Evolutionary conservation across 92 coral and sea anemone species (phyloP).

Genomic region (Porites lobata): DNA sequence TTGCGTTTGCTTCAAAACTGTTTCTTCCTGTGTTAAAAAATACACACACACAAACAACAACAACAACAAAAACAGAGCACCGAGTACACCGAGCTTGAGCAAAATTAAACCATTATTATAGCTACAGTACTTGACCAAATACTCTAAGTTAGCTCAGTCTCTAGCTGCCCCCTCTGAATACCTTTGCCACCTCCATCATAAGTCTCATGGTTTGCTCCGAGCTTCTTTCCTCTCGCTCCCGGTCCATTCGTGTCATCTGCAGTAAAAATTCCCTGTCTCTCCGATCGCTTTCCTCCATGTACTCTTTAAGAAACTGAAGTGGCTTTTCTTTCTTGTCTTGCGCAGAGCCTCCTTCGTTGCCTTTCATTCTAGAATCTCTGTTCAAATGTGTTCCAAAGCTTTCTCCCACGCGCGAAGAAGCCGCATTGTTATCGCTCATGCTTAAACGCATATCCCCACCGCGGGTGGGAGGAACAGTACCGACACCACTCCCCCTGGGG

Average conservation of each 20-base stretch:
- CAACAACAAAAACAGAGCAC: background rate
- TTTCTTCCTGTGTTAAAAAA: background rate
- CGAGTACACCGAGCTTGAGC: too few species aligned
- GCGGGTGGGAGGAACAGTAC: conserved; percentile 15
- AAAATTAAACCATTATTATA: too few species aligned
- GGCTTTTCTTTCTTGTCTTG: conserved; percentile 49
- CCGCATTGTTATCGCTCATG: conserved; percentile 7
- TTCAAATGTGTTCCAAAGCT: conserved; percentile 27
- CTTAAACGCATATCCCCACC: conserved; percentile 36
- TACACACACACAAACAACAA: background rate
- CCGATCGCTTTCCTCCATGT: conserved; percentile 65
- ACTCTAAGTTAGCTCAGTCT: background rate
- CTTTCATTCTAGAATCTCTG: conserved; percentile 37
- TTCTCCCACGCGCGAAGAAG: conserved; percentile 16
- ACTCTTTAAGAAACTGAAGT: conserved; percentile 56
- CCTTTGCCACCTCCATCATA: conserved; percentile 65
- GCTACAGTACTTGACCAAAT: background rate
- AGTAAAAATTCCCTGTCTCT: conserved; percentile 66
- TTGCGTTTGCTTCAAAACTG: background rate
- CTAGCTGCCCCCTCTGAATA: conserved; percentile 46
- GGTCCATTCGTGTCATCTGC: conserved; percentile 60
- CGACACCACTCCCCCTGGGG: conserved; percentile 22
- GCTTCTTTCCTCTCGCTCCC: conserved; percentile 64
- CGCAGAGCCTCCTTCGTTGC: conserved; percentile 22
- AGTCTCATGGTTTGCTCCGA: conserved; percentile 57